Evolutionary conservation across 2,113 vertebrate species (phyloP), one percentile per base, ranked within the genome.

Genomic region (Megalops atlanticus): DNA sequence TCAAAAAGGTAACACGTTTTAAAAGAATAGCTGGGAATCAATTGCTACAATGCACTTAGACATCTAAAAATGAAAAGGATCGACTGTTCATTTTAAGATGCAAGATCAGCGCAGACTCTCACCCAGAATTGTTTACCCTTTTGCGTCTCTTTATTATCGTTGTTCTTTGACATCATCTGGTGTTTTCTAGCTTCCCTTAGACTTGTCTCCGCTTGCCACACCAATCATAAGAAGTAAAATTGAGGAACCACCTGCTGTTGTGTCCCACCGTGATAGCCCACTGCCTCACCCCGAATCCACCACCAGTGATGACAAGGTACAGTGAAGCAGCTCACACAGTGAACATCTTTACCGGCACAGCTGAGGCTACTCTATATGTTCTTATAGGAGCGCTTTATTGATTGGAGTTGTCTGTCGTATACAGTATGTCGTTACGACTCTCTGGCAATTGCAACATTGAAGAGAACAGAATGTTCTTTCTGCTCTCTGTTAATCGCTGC

Each of bases 281-380:
- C 95, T 98, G 92, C 97, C 97, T 92, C 96, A 98, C 87, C 98
- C 98, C 2, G 98, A 99, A 84, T 99, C 98, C 54, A 99, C 98
- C 33, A 99, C 98, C 84, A 97, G 86, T 91, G 97, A 99, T 78
- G 98, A 99, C 88, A 97, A 98, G 97, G 98, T 95, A 86, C 80
- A 70, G n/a, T 3, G 58, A 11, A 27, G n/a, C 40, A 4, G 24
- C 73, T 54, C 2, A 54, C 64, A 86, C 80, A 70, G n/a, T 3
- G 58, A 8, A n/a, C 18, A 68, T n/a, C 24, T 10, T n/a, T 10
- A 27, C 21, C 18, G n/a, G 21, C 27, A n/a, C 18, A 6, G 64
- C 27, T 68, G 18, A n/a, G 24, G 64, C 27, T 2, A 27, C 8
- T 16, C 1, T 68, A n/a, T 68, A 3, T 68, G n/a, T n/a, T n/a